Base-by-base conservation (phyloP, 2,888 invertebrate genomes). In the Leucophora obtusa region DNA sequence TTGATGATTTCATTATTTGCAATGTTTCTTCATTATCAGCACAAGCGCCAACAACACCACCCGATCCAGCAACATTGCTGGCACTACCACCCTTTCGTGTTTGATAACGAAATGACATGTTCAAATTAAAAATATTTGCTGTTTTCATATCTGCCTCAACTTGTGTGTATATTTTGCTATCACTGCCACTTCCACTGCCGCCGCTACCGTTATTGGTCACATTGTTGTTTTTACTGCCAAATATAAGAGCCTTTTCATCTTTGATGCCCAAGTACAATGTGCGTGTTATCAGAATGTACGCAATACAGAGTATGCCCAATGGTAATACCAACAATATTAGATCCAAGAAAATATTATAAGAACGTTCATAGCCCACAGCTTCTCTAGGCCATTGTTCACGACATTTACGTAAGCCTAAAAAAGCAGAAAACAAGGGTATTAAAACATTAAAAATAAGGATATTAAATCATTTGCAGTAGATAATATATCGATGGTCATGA, bases 311-410 rank as follows among this genome's bases (percentile, higher is more conserved):
- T 56, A 94, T 92, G 51, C 93, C 85, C 51, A 95, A 88, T 0
- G 95, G 95, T 77, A 94, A 87, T 0, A 95, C 91, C 17, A 95
- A 91, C 33, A 95, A 90, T 38, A 93, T 90, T 0, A 93, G 90
- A 84, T 93, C 93, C 84, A 95, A 89, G 81, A 93, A 91, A 51
- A 94, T 89, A 84, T 93, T 93, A 89, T 93, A 94, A 7, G 91
- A 91, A 77, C 92, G 91, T 78, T 96, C 96, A 70, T 88, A 89
- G 51, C 86, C 87, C 59, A 92, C 90, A 51, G 91, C 90, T 56
- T 90, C 87, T 53, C 90, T 89, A 6, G 92, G 92, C 93, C 93
- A 93, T 60, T 91, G 90, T 86, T 93, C 93, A 21, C 93, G 91
- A 84, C 93, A 93, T 88, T 93, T 93, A 83, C 91, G 91, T 83